Evolutionary conservation across 2,888 invertebrate species (phyloP), one percentile per base, ranked within the genome.

Genomic region (Monoplex corrugatus): DNA sequence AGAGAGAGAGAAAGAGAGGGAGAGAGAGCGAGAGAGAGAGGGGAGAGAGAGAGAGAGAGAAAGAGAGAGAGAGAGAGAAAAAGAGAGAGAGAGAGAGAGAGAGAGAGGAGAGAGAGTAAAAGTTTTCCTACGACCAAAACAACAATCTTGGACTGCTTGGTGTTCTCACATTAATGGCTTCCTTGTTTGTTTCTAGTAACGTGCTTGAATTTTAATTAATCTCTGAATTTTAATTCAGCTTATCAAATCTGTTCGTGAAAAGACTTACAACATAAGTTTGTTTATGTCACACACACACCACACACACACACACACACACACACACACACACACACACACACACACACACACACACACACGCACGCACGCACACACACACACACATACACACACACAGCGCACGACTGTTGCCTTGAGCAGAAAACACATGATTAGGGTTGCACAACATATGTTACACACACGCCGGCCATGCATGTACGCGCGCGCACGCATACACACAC

Each of bases 71-170:
- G 44, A 78, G 16, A 32, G 75, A 45, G 40, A 44, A 16, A 43
- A 44, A 87, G 43, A 87, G 32, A 28, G 82, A 40, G 80, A 87
- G 45, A 87, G 80, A 87, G 80, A 87, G 87, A 87, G 45, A 87
- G 82, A 63, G 80, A 80, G 44, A n/a, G 28, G 68, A 23, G 68
- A 16, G 28, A 0, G 28, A 28, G 0, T 8, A 2, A 68, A 2
- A 50, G 68, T 28, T n/a, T 28, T 72, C 32, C n/a, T 32, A 72
- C n/a, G 32, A 32, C 10, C 32, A 2, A 28, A 10, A n/a, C 32
- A 28, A 32, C 19, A 68, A 50, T 16, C 19, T 16, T 50, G 10
- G 8, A 8, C 19, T 16, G 8, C 50, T 50, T 16, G 8, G 10
- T 50, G 10, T 50, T 16, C 28, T 10, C 28, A 28, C 28, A 28